Evolutionary conservation across 2,797 vertebrate species (phyloP).

Genomic region (Pseudochromis fuscus): DNA sequence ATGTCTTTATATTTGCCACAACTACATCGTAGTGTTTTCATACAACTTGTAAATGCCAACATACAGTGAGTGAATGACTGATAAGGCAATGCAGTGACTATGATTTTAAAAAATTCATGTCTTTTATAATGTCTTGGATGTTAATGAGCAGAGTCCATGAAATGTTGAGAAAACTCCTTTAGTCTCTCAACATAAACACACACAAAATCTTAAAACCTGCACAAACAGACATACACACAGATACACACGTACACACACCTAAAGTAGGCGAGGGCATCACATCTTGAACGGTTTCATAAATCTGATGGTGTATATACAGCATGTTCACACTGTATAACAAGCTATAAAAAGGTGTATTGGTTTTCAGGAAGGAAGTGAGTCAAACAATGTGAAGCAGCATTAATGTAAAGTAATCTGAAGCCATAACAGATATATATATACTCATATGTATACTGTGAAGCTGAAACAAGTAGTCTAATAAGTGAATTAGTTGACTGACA

Average conservation of each 20-base stretch:
- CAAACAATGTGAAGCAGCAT: constrained; percentile 26
- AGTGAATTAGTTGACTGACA: not conserved
- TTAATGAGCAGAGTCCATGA: constrained; percentile 16
- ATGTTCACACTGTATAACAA: constrained; percentile 14
- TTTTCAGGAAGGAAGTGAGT: constrained; percentile 20
- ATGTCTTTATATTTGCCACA: constrained; percentile 13
- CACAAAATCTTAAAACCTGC: constrained; percentile 14
- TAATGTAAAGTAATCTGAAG: constrained; percentile 4
- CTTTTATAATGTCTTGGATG: constrained; percentile 14
- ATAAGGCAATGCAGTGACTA: constrained; percentile 72
- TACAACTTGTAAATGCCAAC: constrained; percentile 5
- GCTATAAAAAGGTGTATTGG: constrained; percentile 13
- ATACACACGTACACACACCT: constrained; percentile 29
- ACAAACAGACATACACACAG: constrained; percentile 29
- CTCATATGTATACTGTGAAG: not conserved
- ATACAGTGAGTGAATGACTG: constrained; percentile 26
- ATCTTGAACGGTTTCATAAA: constrained; percentile 11
- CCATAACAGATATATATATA: not conserved
- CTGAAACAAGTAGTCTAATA: not conserved
- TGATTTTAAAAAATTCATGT: constrained; percentile 42
- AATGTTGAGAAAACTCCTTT: constrained; percentile 25
- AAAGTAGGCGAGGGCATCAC: constrained; percentile 7
- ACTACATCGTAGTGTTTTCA: constrained; percentile 16
- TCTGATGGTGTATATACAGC: constrained; percentile 4
- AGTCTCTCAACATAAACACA: constrained; percentile 16